Percentiles rank a stretch among this genome's conserved stretches.
These are phyloP conservation scores for Druceiella hillmani DNA, from an alignment of 2,888 invertebrate species.

Conservation along the genomic window DNA sequence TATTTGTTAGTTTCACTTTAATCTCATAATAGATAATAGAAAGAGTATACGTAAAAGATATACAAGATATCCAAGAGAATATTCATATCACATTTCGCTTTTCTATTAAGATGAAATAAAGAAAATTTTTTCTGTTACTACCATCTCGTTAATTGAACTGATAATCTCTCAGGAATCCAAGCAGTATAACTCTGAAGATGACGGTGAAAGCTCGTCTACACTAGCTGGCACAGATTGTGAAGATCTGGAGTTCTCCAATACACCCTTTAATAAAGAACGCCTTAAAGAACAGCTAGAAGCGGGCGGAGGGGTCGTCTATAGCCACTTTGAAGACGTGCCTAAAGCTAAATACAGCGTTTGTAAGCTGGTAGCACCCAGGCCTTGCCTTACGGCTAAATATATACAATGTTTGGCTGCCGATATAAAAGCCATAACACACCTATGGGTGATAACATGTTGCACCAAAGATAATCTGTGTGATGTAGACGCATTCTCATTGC, in stretches of 20 bases:
- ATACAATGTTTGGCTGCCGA: constrained; percentile 65
- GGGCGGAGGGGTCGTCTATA: constrained; percentile 59
- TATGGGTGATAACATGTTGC: constrained; percentile 66
- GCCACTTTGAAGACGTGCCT: constrained; percentile 40
- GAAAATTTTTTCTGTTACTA: too few species aligned
- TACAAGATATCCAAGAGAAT: too few species aligned
- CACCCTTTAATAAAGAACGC: constrained; percentile 49
- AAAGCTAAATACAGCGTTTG: constrained; percentile 49
- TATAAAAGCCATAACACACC: constrained; percentile 59
- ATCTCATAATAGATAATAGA: too few species aligned
- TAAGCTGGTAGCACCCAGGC: constrained; percentile 61
- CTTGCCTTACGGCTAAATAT: constrained; percentile 69
- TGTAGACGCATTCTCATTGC: constrained; percentile 48
- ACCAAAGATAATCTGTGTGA: constrained; percentile 35
- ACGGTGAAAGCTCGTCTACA: constrained; percentile 38
- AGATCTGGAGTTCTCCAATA: constrained; percentile 46
- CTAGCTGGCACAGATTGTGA: constrained; percentile 50
- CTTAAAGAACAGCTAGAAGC: constrained; percentile 55
- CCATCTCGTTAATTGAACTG: too few species aligned
- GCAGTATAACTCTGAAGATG: constrained; percentile 46
- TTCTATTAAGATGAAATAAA: too few species aligned
- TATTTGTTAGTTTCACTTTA: too few species aligned
- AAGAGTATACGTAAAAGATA: too few species aligned
- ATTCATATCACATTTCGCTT: too few species aligned
- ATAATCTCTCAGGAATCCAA: constrained; percentile 38